Conservation (phyloP, 2,888 invertebrate genomes). For the Lochmaea capreae region DNA sequence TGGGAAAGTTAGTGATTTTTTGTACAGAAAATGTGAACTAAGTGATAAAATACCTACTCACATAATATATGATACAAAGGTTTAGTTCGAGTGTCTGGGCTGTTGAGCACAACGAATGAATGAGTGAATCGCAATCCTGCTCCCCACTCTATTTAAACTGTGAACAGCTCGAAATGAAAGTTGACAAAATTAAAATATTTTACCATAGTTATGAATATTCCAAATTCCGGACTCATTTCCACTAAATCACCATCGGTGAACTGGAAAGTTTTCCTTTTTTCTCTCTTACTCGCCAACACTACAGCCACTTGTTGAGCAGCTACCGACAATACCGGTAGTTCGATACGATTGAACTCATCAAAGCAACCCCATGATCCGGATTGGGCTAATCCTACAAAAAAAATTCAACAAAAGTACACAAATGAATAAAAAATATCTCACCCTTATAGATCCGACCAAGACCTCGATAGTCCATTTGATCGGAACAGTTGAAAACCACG, state of each 20-base stretch:
- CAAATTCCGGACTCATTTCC: constrained; percentile 94
- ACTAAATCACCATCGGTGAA: constrained; percentile 96
- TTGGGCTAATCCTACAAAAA: constrained; percentile 81
- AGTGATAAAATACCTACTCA: no score
- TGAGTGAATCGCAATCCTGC: no score
- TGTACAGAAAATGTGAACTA: no score
- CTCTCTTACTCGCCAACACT: constrained; percentile 91
- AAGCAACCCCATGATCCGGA: constrained; percentile 99
- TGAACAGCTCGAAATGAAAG: no score
- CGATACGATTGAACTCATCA: constrained; percentile 96
- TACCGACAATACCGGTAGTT: constrained; percentile 92
- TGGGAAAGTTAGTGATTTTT: no score
- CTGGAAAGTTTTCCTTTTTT: constrained; percentile 88
- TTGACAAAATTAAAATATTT: neutral
- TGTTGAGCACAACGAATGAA: no score
- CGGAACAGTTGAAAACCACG: constrained; percentile 96
- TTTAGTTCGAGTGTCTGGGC: no score
- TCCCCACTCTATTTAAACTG: no score
- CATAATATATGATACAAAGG: no score
- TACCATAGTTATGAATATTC: constrained; percentile 98
- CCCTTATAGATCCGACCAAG: constrained; percentile 95
- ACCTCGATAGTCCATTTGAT: constrained; percentile 98
- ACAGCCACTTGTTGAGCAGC: constrained; percentile 98
- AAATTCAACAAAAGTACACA: neutral
- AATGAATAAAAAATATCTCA: constrained; percentile 44